Percentiles rank a stretch among this genome's conserved stretches.
phyloP scores from a whole-genome alignment of 1,140 invertebrate species.

The Drosophila arawakana region DNA sequence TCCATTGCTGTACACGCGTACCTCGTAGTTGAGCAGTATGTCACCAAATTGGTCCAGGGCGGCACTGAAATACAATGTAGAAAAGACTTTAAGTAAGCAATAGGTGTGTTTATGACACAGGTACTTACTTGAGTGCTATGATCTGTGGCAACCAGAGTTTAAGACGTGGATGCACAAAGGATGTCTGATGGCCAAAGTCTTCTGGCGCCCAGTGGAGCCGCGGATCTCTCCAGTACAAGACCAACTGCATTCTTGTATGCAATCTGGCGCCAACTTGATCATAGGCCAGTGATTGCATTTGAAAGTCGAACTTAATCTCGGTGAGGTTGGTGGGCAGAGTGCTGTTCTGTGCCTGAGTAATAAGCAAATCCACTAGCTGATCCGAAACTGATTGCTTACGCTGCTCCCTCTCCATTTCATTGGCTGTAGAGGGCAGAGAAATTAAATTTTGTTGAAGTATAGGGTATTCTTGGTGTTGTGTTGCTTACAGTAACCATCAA shows the following conservation, averaged over 20 bases:
- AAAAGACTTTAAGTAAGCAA: too few species aligned
- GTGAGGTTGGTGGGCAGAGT: slow-evolving; percentile 59
- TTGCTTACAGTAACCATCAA: slow-evolving; percentile 70
- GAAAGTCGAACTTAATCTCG: slow-evolving; percentile 66
- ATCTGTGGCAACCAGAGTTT: slow-evolving; percentile 68
- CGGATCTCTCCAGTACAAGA: slow-evolving; percentile 68
- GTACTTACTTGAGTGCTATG: slow-evolving; percentile 61
- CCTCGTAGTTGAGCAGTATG: slow-evolving; percentile 30
- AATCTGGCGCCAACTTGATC: slow-evolving; percentile 58
- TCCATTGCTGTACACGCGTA: slow-evolving; percentile 65
- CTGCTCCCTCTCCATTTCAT: slow-evolving; percentile 46
- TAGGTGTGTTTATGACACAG: background rate
- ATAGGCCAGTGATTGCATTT: slow-evolving; percentile 63
- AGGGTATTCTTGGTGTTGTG: background rate
- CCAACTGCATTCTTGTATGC: slow-evolving; percentile 56
- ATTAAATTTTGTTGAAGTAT: too few species aligned
- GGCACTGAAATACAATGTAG: slow-evolving; percentile 30
- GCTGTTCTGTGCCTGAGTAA: slow-evolving; percentile 54
- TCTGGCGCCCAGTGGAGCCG: slow-evolving; percentile 61
- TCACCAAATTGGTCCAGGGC: slow-evolving; percentile 46
- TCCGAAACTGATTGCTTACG: slow-evolving; percentile 17
- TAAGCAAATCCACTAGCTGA: slow-evolving; percentile 46
- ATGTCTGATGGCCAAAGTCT: slow-evolving; percentile 30
- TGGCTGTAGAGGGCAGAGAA: slow-evolving; percentile 1
- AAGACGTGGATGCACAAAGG: slow-evolving; percentile 44